Percentiles rank a stretch among this genome's conserved stretches.
phyloP scores from a whole-genome alignment of 2,888 invertebrate genomes.

The Polymixis lichenea region DNA sequence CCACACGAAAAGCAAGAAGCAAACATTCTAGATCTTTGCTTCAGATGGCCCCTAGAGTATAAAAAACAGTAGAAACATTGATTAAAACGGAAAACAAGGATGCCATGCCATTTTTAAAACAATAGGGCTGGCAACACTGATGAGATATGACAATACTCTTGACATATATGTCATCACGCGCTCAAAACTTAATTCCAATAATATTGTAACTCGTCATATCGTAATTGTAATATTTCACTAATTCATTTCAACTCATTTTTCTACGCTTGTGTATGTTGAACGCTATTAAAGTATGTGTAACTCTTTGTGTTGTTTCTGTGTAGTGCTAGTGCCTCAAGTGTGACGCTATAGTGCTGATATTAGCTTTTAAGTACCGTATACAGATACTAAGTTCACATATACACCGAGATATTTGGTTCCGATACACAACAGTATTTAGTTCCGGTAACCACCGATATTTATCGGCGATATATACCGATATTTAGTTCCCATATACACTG shows the following conservation, averaged over 20 bases:
- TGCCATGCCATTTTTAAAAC: background rate
- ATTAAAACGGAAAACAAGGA: background rate
- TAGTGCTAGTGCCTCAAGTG: conserved; percentile 36
- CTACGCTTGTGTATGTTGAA: conserved; percentile 32
- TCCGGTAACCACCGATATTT: background rate
- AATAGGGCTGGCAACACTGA: background rate
- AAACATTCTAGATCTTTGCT: background rate
- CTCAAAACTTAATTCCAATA: background rate
- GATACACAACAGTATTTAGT: background rate
- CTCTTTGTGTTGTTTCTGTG: conserved; percentile 41
- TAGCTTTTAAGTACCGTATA: background rate
- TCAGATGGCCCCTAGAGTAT: background rate
- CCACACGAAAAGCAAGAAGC: background rate
- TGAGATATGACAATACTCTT: background rate
- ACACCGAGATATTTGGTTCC: too few species aligned
- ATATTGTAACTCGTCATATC: background rate
- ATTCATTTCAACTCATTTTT: conserved; percentile 9
- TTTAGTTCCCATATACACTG: background rate
- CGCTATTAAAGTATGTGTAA: conserved; percentile 56
- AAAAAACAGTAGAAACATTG: background rate
- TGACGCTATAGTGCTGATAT: conserved; percentile 4
- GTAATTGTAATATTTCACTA: conserved; percentile 15
- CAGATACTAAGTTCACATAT: too few species aligned
- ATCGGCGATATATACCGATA: background rate
- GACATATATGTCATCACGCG: background rate